A percentile compares a stretch with the other conserved stretches of the same genome.
These are phyloP conservation scores for Hydropotes inermis DNA, from an alignment of 2,113 vertebrate genomes.

Conservation along the genomic window DNA sequence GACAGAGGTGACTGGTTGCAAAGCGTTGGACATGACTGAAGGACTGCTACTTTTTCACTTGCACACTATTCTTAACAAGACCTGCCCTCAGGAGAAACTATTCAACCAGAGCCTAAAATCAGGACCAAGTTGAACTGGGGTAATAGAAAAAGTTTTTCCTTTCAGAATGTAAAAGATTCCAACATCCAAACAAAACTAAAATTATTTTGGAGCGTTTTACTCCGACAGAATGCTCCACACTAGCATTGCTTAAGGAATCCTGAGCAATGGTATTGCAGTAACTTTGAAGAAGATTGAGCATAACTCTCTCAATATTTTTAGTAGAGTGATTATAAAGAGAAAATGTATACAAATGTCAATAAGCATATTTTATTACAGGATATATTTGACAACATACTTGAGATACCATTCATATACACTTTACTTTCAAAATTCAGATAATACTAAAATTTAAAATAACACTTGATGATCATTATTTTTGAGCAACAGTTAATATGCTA, in stretches of 20 bases:
- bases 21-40: too few species aligned
- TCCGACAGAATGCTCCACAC: not conserved
- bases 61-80: not conserved
- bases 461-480: not conserved
- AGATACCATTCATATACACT: not conserved
- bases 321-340: not conserved
- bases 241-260: not conserved
- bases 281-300: not conserved
- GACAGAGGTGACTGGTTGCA: too few species aligned
- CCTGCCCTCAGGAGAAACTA: not conserved
- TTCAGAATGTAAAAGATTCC: not conserved
- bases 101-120: not conserved
- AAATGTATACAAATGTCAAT: not conserved
- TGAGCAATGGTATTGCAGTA: not conserved
- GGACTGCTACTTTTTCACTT: too few species aligned
- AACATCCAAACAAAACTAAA: not conserved
- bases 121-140: not conserved
- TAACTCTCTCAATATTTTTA: not conserved
- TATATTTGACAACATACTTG: not conserved
- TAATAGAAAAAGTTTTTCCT: not conserved
- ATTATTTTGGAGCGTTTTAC: not conserved
- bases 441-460: not conserved
- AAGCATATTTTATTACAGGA: not conserved
- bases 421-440: not conserved
- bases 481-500: not conserved